These are phyloP conservation scores for Montifringilla adamsi DNA, from an alignment of 2,113 vertebrate genomes.

Conservation along the genomic window DNA sequence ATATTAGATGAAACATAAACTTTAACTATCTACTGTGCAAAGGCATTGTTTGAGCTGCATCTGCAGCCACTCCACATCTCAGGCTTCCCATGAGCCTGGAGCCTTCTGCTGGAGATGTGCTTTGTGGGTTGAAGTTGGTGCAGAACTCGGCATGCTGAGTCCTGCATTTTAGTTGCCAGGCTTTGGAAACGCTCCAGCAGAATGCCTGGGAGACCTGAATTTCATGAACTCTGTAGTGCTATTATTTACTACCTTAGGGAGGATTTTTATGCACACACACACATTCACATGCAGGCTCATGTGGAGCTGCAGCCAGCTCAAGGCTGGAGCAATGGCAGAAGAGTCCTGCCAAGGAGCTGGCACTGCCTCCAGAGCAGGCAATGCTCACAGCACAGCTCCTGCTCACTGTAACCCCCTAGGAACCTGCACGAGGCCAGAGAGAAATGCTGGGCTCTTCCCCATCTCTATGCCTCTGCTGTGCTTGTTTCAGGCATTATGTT, in stretches of 20 bases:
- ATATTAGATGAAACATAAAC: neutral
- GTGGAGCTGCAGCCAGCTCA: fast-evolving
- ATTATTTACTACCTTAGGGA: neutral
- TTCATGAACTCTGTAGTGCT: neutral
- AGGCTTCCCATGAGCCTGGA: neutral
- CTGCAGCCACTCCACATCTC: neutral
- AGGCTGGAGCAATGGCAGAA: neutral
- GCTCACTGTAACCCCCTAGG: neutral
- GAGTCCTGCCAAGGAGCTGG: neutral
- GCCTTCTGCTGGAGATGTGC: neutral
- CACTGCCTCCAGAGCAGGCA: fast-evolving
- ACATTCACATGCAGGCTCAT: fast-evolving
- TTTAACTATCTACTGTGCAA: neutral
- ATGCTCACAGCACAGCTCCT: neutral
- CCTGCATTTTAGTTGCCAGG: neutral
- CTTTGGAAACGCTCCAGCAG: constrained; percentile 41
- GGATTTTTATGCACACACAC: neutral
- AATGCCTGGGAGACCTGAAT: neutral
- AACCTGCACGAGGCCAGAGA: fast-evolving
- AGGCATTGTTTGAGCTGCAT: neutral
- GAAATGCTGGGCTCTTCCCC: neutral
- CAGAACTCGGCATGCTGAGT: neutral
- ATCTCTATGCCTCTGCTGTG: neutral
- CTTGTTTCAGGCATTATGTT: neutral
- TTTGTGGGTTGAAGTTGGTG: neutral